A percentile compares a stretch with the other conserved stretches of the same genome.
These are phyloP conservation scores for Champsocephalus gunnari DNA, from an alignment of 2,797 vertebrate genomes.

Conservation along the genomic window DNA sequence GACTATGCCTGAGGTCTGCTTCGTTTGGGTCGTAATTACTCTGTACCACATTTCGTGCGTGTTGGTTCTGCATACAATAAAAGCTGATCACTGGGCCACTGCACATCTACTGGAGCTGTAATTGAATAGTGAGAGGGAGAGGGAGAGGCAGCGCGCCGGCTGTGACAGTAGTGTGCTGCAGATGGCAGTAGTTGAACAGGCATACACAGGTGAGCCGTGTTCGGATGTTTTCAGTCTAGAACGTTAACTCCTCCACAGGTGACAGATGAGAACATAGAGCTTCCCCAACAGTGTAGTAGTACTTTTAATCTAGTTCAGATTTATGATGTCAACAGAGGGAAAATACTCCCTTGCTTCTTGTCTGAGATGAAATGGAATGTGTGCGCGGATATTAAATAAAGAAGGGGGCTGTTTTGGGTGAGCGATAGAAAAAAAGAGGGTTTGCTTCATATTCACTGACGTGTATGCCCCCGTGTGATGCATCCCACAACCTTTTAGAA, in stretches of 20 bases:
- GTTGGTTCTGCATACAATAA: slow-evolving; percentile 75
- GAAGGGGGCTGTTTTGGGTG: slow-evolving; percentile 59
- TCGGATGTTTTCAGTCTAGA: slow-evolving; percentile 19
- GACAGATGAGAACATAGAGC: slow-evolving; percentile 76
- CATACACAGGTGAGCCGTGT: slow-evolving; percentile 42
- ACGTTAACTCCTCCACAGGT: slow-evolving; percentile 71
- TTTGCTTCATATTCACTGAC: slow-evolving; percentile 66
- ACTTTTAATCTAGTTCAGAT: slow-evolving; percentile 82
- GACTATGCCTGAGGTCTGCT: slow-evolving; percentile 65
- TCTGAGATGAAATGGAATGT: slow-evolving; percentile 76
- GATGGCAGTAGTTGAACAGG: slow-evolving; percentile 84
- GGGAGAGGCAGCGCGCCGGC: slow-evolving; percentile 24
- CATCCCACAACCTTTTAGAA: slow-evolving; percentile 78
- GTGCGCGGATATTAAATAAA: slow-evolving; percentile 79
- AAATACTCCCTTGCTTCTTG: slow-evolving; percentile 73
- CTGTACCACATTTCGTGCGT: slow-evolving; percentile 74
- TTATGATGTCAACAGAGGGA: slow-evolving; percentile 81
- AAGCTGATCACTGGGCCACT: slow-evolving; percentile 67
- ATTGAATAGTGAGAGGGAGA: slow-evolving; percentile 54
- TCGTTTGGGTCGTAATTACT: slow-evolving; percentile 73
- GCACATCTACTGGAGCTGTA: slow-evolving; percentile 70
- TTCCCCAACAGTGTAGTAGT: slow-evolving; percentile 70
- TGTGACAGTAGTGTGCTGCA: slow-evolving; percentile 72
- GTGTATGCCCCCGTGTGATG: slow-evolving; percentile 71
- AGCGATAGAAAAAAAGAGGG: slow-evolving; percentile 52